These are phyloP conservation scores for Leptura quadrifasciata DNA, from an alignment of 2,888 invertebrate species.

Conservation along the genomic window DNA sequence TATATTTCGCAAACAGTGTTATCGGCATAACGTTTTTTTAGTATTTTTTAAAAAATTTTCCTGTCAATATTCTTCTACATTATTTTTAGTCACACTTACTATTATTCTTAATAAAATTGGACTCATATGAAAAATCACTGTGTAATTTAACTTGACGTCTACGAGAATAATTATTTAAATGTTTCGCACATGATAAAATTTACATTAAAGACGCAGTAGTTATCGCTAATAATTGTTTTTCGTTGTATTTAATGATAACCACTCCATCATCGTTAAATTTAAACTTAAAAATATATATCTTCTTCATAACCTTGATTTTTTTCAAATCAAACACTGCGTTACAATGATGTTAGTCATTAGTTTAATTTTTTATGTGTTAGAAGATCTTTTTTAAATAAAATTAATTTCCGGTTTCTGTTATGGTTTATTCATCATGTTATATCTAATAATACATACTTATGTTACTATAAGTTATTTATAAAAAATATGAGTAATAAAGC, in stretches of 20 bases:
- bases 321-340: constrained; percentile 28
- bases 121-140: not conserved
- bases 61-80: no score
- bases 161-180: not conserved
- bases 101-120: no score
- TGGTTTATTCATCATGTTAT: constrained; percentile 24
- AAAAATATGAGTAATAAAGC: constrained; percentile 14
- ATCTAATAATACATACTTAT: constrained; percentile 19
- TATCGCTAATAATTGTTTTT: constrained; percentile 27
- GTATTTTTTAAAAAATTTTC: no score
- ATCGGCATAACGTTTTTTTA: no score
- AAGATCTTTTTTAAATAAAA: constrained; percentile 28
- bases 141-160: not conserved
- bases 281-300: constrained; percentile 36
- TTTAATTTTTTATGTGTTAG: constrained; percentile 28
- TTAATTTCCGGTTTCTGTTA: constrained; percentile 26
- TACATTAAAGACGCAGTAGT: constrained; percentile 20
- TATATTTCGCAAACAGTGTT: no score
- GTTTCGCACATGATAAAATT: not conserved
- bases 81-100: no score
- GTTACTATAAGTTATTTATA: constrained; percentile 12
- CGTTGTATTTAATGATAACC: constrained; percentile 31
- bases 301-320: constrained; percentile 36
- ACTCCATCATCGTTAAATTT: constrained; percentile 40
- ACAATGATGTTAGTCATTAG: constrained; percentile 30